Conservation (phyloP, 2,113 vertebrate genomes). For the Trichomycterus rosablanca region DNA sequence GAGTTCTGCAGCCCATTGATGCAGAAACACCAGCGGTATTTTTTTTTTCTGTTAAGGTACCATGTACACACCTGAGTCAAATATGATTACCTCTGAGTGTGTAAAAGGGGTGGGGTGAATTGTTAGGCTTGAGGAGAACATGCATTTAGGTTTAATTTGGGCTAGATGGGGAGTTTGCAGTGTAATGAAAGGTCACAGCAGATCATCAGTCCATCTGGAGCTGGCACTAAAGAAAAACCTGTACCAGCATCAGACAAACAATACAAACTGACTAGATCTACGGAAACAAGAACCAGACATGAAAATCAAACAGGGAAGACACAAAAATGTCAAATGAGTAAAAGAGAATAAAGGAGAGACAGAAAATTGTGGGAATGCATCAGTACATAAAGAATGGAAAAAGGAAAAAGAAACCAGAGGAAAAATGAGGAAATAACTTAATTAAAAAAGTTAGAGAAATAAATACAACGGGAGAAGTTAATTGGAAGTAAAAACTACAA, state of each 20-base stretch:
- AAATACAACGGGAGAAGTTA: too few species aligned
- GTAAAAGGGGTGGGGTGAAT: too few species aligned
- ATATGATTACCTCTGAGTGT: too few species aligned
- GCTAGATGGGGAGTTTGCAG: constrained; percentile 9
- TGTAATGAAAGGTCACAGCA: constrained; percentile 21
- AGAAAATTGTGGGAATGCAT: too few species aligned
- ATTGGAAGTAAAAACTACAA: background rate
- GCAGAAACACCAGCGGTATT: background rate
- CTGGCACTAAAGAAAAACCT: constrained; percentile 50
- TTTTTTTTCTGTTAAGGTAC: background rate
- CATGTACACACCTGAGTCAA: constrained; percentile 4
- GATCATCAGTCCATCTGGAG: constrained; percentile 29
- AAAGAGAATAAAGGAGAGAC: too few species aligned
- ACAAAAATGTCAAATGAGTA: too few species aligned
- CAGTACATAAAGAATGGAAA: too few species aligned
- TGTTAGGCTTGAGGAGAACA: constrained; percentile 3
- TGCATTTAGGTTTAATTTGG: constrained; percentile 10
- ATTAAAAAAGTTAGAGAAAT: too few species aligned
- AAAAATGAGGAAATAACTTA: too few species aligned
- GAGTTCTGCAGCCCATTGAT: background rate
- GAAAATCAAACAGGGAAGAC: too few species aligned
- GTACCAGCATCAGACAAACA: constrained; percentile 40
- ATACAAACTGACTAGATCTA: background rate
- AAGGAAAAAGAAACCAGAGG: too few species aligned
- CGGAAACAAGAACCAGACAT: too few species aligned